Evolutionary conservation across 2,797 vertebrate genomes (phyloP).

Genomic region (Astyanax mexicanus): DNA sequence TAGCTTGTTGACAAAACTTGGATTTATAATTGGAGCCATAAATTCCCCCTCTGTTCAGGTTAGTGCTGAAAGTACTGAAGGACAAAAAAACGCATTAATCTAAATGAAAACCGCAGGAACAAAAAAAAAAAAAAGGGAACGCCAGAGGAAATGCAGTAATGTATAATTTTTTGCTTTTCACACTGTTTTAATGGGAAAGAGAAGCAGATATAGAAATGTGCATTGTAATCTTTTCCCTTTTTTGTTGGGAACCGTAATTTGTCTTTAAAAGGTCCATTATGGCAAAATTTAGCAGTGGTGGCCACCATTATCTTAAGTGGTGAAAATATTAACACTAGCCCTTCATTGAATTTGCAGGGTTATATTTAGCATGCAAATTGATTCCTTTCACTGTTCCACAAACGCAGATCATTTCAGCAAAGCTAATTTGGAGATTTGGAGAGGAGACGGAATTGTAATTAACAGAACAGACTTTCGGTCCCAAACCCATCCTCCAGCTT

Average conservation of each 20-base stretch:
- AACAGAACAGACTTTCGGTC: constrained; percentile 59
- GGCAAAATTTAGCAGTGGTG: constrained; percentile 62
- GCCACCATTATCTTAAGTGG: constrained; percentile 63
- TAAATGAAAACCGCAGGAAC: constrained; percentile 49
- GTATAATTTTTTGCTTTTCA: constrained; percentile 58
- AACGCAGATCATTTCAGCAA: constrained; percentile 69
- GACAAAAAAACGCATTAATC: constrained; percentile 32
- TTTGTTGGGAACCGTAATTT: constrained; percentile 58
- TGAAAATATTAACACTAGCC: constrained; percentile 66
- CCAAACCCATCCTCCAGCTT: constrained; percentile 56
- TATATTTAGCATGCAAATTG: constrained; percentile 73
- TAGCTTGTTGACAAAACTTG: constrained; percentile 35
- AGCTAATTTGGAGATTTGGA: constrained; percentile 67
- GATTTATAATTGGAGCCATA: constrained; percentile 37
- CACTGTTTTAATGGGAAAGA: constrained; percentile 42
- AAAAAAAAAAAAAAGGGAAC: constrained; percentile 28
- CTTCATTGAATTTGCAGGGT: constrained; percentile 70
- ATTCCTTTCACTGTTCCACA: constrained; percentile 70
- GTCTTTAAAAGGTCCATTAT: constrained; percentile 66
- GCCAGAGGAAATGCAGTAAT: constrained; percentile 42
- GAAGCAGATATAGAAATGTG: constrained; percentile 41
- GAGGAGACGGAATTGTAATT: constrained; percentile 63
- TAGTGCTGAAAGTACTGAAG: constrained; percentile 7
- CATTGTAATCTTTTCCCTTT: constrained; percentile 55
- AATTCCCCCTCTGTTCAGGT: constrained; percentile 24